Base-by-base conservation (phyloP, 2,113 vertebrate species). In the Cyprinodon tularosa region DNA sequence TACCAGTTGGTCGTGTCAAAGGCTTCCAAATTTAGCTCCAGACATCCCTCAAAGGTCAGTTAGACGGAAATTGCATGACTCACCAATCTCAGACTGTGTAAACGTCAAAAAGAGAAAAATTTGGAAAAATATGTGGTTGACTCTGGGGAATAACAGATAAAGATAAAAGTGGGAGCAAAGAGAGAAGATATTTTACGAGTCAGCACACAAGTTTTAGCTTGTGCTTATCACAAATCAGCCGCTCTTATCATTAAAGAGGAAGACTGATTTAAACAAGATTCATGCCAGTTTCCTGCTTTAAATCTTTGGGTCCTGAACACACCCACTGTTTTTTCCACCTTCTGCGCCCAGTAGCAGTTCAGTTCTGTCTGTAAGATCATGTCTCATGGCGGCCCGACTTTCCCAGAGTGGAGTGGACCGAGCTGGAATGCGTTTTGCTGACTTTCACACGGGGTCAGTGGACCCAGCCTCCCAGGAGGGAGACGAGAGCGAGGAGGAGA, bases 371-470 rank as follows among this genome's bases (percentile, higher is more conserved):
- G 71, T 65, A 72, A 71, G 20, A 17, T 59, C 59, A 9, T 80
- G 80, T 81, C 72, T 75, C 40, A 38, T 71, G 78, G 50, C 74
- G 80, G 67, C 76, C 17, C 17, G 91, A 93, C 90, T 94, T 96
- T 96, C 95, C 94, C 95, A 95, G 95, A 94, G 83, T 84, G 74
- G 93, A 92, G 91, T 94, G 95, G 95, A 94, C 95, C 94, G 91
- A 92, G 93, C 93, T 96, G 96, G 95, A 96, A 96, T 95, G 93
- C 91, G 90, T 91, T 92, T 84, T 90, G 90, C 88, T 81, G 82
- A 88, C 94, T 94, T 95, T 94, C 95, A 91, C 93, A 94, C 93
- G 93, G 93, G 95, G 95, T 95, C 95, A 94, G 90, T 90, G 94
- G 94, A 94, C 94, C 94, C 85, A 78, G 88, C 85, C 88, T 91